Percentiles rank a stretch among this genome's conserved stretches.
phyloP scores from a whole-genome alignment of 2,888 invertebrate species.

The Cosmia pyralina region DNA sequence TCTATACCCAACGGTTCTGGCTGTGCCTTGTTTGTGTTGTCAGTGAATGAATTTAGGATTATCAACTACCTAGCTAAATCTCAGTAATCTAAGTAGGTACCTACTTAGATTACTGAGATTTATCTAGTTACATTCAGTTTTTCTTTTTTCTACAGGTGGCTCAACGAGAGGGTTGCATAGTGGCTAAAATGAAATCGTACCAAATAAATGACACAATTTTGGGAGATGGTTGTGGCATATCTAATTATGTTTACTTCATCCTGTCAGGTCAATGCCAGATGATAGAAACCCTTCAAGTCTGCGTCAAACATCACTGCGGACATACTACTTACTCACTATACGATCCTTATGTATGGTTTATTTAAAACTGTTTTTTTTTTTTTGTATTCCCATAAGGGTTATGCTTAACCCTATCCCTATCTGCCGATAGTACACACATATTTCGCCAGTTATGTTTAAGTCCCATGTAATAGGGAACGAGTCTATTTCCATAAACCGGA shows the following conservation, averaged over 20 bases:
- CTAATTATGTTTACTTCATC: conserved; percentile 89
- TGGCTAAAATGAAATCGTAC: conserved; percentile 91
- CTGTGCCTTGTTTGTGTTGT: no score
- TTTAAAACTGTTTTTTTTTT: conserved; percentile 1
- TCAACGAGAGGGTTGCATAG: conserved; percentile 92
- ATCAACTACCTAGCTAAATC: no score
- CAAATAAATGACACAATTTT: conserved; percentile 89
- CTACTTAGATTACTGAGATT: no score
- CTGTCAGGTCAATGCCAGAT: conserved; percentile 91
- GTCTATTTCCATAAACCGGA: no score
- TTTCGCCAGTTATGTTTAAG: no score
- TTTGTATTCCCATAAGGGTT: no score
- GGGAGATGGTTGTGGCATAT: conserved; percentile 87
- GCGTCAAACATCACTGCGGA: conserved; percentile 73
- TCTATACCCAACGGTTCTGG: no score
- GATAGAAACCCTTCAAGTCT: conserved; percentile 89
- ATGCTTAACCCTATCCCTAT: no score
- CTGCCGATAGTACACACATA: no score
- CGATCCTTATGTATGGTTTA: conserved; percentile 81
- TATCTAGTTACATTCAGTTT: background rate
- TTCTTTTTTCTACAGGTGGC: conserved; percentile 78
- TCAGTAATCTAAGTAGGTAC: no score
- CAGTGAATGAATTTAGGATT: no score
- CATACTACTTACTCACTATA: conserved; percentile 85
- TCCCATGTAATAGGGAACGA: no score